These are phyloP conservation scores for Helobdella robusta DNA, from an alignment of 2,888 invertebrate species.

Conservation along the genomic window DNA sequence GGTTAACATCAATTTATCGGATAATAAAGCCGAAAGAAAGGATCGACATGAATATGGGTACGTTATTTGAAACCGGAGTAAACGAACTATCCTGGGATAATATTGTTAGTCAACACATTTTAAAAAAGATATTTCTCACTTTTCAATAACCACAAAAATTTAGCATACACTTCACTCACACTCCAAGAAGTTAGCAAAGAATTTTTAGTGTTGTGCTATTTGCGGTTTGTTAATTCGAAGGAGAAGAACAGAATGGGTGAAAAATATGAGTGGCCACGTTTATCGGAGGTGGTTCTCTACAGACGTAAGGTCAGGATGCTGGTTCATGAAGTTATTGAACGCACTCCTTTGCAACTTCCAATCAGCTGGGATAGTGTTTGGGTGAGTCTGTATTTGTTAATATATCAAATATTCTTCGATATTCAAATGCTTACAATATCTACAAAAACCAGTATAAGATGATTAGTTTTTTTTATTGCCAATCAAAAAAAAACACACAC, in stretches of 20 bases:
- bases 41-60: constrained; percentile 43
- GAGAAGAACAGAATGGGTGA: constrained; percentile 47
- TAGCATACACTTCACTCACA: no score
- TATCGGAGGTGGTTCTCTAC: constrained; percentile 42
- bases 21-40: constrained; percentile 33
- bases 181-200: no score
- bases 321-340: constrained; percentile 42
- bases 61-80: constrained; percentile 48
- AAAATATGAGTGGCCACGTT: constrained; percentile 43
- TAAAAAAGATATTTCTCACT: background rate
- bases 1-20: no score
- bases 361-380: constrained; percentile 44
- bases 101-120: constrained; percentile 38
- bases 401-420: no score
- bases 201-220: background rate
- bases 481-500: no score
- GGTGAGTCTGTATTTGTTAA: constrained; percentile 39
- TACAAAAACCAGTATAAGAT: no score
- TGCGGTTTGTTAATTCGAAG: constrained; percentile 34
- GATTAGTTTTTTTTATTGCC: no score
- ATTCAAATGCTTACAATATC: no score
- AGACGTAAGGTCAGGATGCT: constrained; percentile 40
- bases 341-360: constrained; percentile 42
- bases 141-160: background rate
- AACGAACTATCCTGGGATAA: constrained; percentile 50